These are phyloP conservation scores for Leptoteleia sp. DNA, from an alignment of 1,140 invertebrate species.

Conservation along the genomic window DNA sequence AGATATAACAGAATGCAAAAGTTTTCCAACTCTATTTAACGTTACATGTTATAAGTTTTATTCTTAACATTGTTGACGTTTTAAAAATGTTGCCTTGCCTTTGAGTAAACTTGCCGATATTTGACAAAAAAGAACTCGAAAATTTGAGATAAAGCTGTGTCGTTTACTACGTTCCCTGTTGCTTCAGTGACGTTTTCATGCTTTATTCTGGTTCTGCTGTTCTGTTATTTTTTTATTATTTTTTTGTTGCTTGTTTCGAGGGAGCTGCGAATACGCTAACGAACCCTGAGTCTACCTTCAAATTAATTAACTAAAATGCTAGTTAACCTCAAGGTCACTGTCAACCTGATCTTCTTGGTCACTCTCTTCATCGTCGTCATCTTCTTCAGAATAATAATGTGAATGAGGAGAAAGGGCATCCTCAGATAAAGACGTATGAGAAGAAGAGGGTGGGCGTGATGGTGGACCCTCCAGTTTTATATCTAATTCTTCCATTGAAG, in stretches of 20 bases:
- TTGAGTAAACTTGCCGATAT: slow-evolving; percentile 56
- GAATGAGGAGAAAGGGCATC: slow-evolving; percentile 78
- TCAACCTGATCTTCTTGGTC: slow-evolving; percentile 79
- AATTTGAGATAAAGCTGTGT: slow-evolving; percentile 55
- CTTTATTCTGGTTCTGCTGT: slow-evolving; percentile 48
- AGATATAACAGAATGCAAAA: too few relatives aligned
- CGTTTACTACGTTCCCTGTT: slow-evolving; percentile 40
- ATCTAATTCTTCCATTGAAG: slow-evolving; percentile 79
- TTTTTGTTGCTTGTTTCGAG: slow-evolving; percentile 43
- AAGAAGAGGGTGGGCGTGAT: slow-evolving; percentile 79
- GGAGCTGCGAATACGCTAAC: slow-evolving; percentile 65
- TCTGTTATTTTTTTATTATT: slow-evolving; percentile 41
- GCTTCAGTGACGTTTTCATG: slow-evolving; percentile 52
- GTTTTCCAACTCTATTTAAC: slow-evolving; percentile 56
- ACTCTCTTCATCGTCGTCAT: slow-evolving; percentile 79
- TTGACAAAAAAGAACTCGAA: slow-evolving; percentile 50
- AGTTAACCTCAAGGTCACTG: slow-evolving; percentile 81
- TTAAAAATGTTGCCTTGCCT: slow-evolving; percentile 58
- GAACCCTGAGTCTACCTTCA: slow-evolving; percentile 74
- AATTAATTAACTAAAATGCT: slow-evolving; percentile 73
- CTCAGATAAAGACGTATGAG: slow-evolving; percentile 79
- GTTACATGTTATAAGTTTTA: slow-evolving; percentile 24
- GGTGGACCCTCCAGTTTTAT: slow-evolving; percentile 75
- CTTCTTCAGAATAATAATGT: slow-evolving; percentile 79
- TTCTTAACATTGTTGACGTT: slow-evolving; percentile 10